Conservation (phyloP, 2,113 vertebrate species). For the Anguilla japonica region DNA sequence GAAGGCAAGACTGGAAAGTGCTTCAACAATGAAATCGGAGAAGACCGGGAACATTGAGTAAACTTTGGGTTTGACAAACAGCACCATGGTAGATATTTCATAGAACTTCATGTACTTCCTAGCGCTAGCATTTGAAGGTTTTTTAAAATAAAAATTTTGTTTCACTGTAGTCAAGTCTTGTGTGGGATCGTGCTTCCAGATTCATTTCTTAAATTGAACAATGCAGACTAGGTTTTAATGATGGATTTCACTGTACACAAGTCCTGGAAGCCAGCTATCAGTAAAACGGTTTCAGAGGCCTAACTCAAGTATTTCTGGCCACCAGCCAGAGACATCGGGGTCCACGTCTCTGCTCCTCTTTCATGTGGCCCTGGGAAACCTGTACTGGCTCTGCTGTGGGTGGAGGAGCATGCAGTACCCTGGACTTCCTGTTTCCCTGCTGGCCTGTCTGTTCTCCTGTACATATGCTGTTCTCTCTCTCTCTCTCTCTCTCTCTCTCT, state of each 20-base stretch:
- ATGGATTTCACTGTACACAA: not conserved
- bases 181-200: not conserved
- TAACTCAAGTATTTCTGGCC: not conserved
- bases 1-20: too few relatives aligned
- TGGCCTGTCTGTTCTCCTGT: not conserved
- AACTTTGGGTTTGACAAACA: not conserved
- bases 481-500: too few relatives aligned
- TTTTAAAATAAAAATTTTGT: not conserved
- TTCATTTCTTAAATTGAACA: not conserved
- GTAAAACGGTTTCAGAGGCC: not conserved
- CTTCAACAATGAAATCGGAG: too few relatives aligned
- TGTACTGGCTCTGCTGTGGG: not conserved
- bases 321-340: not conserved
- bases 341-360: not conserved
- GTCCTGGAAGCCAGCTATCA: not conserved
- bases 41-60: not conserved
- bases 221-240: not conserved
- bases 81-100: not conserved
- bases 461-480: too few relatives aligned
- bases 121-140: not conserved
- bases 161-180: not conserved
- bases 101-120: not conserved
- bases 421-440: constrained; percentile 15
- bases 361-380: constrained; percentile 11
- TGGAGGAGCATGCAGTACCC: not conserved